These are phyloP conservation scores for Tromatobia lineatoria DNA, from an alignment of 2,888 invertebrate genomes.

Conservation along the genomic window DNA sequence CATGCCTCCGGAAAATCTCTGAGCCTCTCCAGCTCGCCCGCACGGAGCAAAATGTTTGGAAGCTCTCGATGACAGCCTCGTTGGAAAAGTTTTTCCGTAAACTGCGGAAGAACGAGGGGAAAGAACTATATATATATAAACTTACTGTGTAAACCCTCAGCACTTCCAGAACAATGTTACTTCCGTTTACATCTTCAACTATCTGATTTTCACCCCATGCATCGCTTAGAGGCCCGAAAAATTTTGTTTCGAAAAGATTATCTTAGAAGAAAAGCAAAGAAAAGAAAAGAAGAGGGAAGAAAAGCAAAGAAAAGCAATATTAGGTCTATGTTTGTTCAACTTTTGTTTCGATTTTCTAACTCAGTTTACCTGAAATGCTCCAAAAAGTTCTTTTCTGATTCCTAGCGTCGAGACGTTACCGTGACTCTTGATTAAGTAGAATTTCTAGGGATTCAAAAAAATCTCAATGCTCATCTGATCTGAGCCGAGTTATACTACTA, in stretches of 20 bases:
- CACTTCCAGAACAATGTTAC: neutral
- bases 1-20: slow-evolving; percentile 37
- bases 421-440: too few relatives aligned
- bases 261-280: neutral
- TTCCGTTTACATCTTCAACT: neutral
- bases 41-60: slow-evolving; percentile 19
- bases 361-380: too few relatives aligned
- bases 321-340: too few relatives aligned
- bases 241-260: neutral
- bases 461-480: too few relatives aligned
- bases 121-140: neutral
- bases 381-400: too few relatives aligned
- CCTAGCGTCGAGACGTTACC: too few relatives aligned
- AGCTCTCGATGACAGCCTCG: slow-evolving; percentile 18
- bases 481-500: too few relatives aligned
- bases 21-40: neutral
- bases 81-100: slow-evolving; percentile 34
- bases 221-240: neutral
- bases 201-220: neutral
- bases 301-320: too few relatives aligned
- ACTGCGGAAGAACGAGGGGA: neutral
- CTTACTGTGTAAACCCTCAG: neutral
- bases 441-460: too few relatives aligned
- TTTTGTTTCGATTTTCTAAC: too few relatives aligned
- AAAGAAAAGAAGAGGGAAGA: too few relatives aligned